Evolutionary conservation across 2,797 vertebrate species (phyloP).

Genomic region (Remorina albescens): DNA sequence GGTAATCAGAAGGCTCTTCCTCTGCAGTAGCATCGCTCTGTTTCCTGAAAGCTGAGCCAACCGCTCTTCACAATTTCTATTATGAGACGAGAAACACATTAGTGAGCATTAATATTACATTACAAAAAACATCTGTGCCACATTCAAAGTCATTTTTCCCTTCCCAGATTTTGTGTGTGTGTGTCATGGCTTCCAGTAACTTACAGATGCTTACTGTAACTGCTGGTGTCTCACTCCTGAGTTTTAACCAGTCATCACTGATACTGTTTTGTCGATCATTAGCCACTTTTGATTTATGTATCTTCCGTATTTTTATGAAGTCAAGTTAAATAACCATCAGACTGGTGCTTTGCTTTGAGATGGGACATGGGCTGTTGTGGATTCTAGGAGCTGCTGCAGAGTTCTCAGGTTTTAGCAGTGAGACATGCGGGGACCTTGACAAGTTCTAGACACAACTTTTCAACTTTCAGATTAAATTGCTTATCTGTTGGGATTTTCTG

Average conservation of each 20-base stretch:
- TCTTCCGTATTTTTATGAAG: background rate
- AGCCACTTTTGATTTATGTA: background rate
- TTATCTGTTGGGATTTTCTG: background rate
- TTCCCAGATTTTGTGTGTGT: too few relatives aligned
- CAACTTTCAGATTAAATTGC: background rate
- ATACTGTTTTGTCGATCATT: background rate
- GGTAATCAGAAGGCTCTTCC: constrained; percentile 23
- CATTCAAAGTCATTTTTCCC: background rate
- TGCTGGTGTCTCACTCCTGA: background rate
- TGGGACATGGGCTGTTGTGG: background rate
- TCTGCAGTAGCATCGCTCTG: constrained; percentile 12
- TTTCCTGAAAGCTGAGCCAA: constrained; percentile 35
- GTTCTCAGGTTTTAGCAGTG: background rate
- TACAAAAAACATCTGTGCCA: background rate
- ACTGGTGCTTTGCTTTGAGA: constrained; percentile 9
- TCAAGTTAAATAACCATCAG: constrained; percentile 1
- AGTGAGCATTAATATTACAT: constrained; percentile 14
- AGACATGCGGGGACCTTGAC: background rate
- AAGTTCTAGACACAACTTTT: background rate
- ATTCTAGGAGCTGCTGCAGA: background rate
- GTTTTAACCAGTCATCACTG: background rate
- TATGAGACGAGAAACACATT: constrained; percentile 38
- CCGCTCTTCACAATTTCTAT: constrained; percentile 22
- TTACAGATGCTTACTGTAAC: constrained; percentile 8
- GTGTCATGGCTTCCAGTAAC: constrained; percentile 4